Evolutionary conservation across 2,888 invertebrate genomes (phyloP).

Genomic region (Cancer borealis): DNA sequence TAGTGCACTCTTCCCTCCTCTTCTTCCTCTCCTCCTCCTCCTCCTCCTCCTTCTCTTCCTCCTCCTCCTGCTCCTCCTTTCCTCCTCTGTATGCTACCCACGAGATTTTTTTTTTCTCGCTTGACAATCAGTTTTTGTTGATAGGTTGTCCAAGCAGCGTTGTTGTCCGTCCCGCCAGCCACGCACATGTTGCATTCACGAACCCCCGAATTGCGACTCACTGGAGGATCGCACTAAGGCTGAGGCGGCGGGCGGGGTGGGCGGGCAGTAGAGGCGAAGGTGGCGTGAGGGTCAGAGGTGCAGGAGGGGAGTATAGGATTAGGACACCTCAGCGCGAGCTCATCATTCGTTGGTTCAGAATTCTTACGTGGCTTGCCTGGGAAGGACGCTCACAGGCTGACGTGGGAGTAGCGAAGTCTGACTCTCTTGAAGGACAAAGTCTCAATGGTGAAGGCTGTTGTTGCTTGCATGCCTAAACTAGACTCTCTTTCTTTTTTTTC

Average conservation of each 20-base stretch:
- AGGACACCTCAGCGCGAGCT: background rate
- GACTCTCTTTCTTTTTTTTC: too few relatives aligned
- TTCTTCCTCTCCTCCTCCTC: background rate
- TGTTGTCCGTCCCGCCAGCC: slow-evolving; percentile 13
- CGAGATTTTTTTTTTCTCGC: background rate
- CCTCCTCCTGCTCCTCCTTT: background rate
- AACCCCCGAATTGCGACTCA: background rate
- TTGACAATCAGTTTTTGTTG: background rate
- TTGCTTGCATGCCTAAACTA: too few relatives aligned
- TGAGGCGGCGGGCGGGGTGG: background rate
- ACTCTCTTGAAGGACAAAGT: too few relatives aligned
- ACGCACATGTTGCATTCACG: background rate
- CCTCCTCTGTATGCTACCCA: background rate
- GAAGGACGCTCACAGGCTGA: too few relatives aligned
- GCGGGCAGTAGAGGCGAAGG: background rate
- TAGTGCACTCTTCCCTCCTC: background rate
- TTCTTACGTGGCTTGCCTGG: background rate
- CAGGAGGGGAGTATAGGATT: background rate
- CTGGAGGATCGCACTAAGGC: background rate
- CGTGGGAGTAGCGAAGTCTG: too few relatives aligned
- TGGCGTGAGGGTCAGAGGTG: slow-evolving; percentile 13
- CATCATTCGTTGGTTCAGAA: background rate
- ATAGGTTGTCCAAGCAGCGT: slow-evolving; percentile 33
- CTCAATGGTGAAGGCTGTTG: too few relatives aligned
- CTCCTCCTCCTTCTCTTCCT: too few relatives aligned